Conservation (phyloP, 2,113 vertebrate genomes). For the Epinephelus lanceolatus region DNA sequence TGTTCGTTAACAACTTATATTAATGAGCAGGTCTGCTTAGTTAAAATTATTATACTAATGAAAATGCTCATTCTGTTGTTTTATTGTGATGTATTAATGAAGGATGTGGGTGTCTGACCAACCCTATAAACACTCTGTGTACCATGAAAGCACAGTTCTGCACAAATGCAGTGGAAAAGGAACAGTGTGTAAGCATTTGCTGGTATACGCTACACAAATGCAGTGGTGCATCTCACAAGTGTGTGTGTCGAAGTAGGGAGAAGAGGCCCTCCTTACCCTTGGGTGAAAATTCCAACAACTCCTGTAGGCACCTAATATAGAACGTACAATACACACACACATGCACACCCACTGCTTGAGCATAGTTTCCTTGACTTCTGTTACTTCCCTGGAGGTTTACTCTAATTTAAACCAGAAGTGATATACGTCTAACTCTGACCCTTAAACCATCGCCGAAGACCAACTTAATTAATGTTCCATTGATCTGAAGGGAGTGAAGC, state of each 20-base stretch:
- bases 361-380: conserved; percentile 39
- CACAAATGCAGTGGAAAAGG: not conserved
- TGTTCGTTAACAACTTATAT: too few relatives aligned
- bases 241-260: conserved; percentile 10
- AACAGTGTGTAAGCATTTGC: not conserved
- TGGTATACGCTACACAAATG: not conserved
- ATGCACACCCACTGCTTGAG: conserved; percentile 6
- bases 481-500: not conserved
- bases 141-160: not conserved
- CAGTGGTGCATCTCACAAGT: conserved; percentile 3
- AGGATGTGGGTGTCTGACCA: too few relatives aligned
- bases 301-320: conserved; percentile 46
- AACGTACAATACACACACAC: not conserved
- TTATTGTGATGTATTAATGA: too few relatives aligned
- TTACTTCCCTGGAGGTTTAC: conserved; percentile 19
- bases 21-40: too few relatives aligned
- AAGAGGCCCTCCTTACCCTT: conserved; percentile 13
- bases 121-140: too few relatives aligned
- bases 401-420: conserved; percentile 37
- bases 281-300: conserved; percentile 46
- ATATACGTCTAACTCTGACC: not conserved
- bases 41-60: too few relatives aligned
- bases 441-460: not conserved
- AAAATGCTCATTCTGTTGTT: too few relatives aligned
- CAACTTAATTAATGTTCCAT: too few relatives aligned